Conservation (phyloP, 2,888 invertebrate genomes). For the Yponomeuta malinellus region DNA sequence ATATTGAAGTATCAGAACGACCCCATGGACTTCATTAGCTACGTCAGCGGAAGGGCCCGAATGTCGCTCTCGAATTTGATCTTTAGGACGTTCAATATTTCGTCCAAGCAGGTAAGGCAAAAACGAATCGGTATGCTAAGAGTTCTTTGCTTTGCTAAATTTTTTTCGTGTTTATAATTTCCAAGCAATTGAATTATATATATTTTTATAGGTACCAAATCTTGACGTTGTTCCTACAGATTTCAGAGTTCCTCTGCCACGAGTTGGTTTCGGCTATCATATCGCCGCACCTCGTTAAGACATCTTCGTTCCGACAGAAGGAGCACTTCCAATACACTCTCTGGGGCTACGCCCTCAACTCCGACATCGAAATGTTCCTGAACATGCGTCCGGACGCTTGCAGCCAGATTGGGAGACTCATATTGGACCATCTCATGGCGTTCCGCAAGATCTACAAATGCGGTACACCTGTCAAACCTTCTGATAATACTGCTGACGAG, state of each 20-base stretch:
- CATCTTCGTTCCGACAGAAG: conserved; percentile 66
- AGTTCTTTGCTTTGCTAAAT: no score
- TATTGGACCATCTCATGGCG: conserved; percentile 71
- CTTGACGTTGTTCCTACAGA: conserved; percentile 40
- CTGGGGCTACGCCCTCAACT: conserved; percentile 75
- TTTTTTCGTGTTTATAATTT: no score
- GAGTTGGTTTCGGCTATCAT: conserved; percentile 77
- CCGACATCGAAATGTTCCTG: conserved; percentile 74
- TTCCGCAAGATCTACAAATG: conserved; percentile 69
- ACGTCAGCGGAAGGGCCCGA: conserved; percentile 61
- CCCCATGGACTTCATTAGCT: conserved; percentile 62
- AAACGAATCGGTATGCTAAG: not conserved
- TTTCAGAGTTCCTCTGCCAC: conserved; percentile 78
- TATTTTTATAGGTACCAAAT: not conserved
- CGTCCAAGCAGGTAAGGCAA: conserved; percentile 55
- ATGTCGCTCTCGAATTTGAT: conserved; percentile 68
- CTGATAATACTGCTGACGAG: conserved; percentile 52
- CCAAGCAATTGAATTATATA: no score
- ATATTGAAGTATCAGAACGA: conserved; percentile 64
- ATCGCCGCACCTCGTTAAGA: conserved; percentile 65
- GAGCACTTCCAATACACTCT: conserved; percentile 72
- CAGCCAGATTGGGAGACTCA: conserved; percentile 71
- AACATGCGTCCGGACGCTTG: conserved; percentile 76
- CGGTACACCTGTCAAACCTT: conserved; percentile 39
- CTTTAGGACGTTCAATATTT: conserved; percentile 64